Evolutionary conservation across 1,140 invertebrate genomes (phyloP).

Genomic region (Drosophila albomicans): DNA sequence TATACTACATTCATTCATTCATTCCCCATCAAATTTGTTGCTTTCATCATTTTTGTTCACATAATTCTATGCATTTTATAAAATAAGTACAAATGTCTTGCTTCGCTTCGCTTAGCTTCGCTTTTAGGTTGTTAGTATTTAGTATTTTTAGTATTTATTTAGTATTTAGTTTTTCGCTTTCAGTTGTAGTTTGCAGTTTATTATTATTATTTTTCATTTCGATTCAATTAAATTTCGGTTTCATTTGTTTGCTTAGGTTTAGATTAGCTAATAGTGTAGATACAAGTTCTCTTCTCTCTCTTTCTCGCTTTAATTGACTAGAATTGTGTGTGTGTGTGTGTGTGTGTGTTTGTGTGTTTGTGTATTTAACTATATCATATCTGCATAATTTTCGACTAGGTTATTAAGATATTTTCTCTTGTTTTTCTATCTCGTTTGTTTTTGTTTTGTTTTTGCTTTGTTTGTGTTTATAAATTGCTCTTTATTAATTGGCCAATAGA

Average conservation of each 20-base stretch:
- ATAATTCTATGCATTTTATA: conserved; percentile 58
- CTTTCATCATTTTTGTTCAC: conserved; percentile 10
- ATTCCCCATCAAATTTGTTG: conserved; percentile 31
- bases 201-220: not conserved
- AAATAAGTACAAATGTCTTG: conserved; percentile 73
- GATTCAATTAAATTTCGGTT: not conserved
- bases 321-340: conserved; percentile 45
- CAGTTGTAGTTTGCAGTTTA: conserved; percentile 7
- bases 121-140: conserved; percentile 21
- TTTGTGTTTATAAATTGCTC: conserved; percentile 68
- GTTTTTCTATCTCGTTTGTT: too few relatives aligned
- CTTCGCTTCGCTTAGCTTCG: conserved; percentile 15
- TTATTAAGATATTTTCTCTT: conserved; percentile 57
- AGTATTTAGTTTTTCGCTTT: not conserved
- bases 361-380: conserved; percentile 42
- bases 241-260: conserved; percentile 44
- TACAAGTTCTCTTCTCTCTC: conserved; percentile 36
- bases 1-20: conserved; percentile 35
- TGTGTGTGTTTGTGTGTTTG: conserved; percentile 31
- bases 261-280: conserved; percentile 65
- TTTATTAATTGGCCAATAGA: conserved; percentile 81
- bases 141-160: conserved; percentile 4
- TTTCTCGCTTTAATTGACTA: conserved; percentile 72
- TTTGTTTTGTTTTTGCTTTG: conserved; percentile 31
- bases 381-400: conserved; percentile 61